phyloP scores from a whole-genome alignment of 92 coral and sea anemone genomes.

The Phymanthus crucifer region DNA sequence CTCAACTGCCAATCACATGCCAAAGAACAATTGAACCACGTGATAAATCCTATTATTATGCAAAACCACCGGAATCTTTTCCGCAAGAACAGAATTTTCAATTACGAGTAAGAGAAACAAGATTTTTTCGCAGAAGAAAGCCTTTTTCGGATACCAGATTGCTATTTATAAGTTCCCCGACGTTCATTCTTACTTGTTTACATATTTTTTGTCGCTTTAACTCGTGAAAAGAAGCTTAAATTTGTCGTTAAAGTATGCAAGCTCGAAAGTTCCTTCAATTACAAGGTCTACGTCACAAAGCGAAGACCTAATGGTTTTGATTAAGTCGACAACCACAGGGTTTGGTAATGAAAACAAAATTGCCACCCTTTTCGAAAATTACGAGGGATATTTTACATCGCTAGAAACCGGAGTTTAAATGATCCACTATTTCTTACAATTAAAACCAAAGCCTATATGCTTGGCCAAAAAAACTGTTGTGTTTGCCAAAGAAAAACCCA shows the following conservation, averaged over 20 bases:
- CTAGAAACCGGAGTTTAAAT: neutral
- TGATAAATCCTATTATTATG: slow-evolving; percentile 63
- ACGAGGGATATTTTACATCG: slow-evolving; percentile 1
- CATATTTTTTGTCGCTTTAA: slow-evolving; percentile 11
- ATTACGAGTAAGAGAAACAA: slow-evolving; percentile 36
- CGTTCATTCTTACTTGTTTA: neutral
- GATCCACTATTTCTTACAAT: neutral
- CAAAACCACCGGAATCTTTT: slow-evolving; percentile 72
- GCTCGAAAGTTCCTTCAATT: slow-evolving; percentile 49
- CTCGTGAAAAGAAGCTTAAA: slow-evolving; percentile 16
- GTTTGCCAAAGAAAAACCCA: slow-evolving; percentile 36
- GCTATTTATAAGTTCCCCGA: slow-evolving; percentile 2
- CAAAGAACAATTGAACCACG: slow-evolving; percentile 70
- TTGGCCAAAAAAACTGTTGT: slow-evolving; percentile 21
- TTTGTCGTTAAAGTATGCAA: slow-evolving; percentile 28
- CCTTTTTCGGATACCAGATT: slow-evolving; percentile 5
- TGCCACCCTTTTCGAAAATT: slow-evolving; percentile 40
- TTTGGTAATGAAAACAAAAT: slow-evolving; percentile 40
- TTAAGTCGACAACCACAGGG: slow-evolving; percentile 57
- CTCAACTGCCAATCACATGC: slow-evolving; percentile 81
- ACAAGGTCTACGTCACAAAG: slow-evolving; percentile 55
- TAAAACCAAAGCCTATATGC: slow-evolving; percentile 6
- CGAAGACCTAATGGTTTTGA: slow-evolving; percentile 57
- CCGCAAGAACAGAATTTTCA: slow-evolving; percentile 56
- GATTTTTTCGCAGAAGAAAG: neutral